A percentile compares a stretch with the other conserved stretches of the same genome.
These are phyloP conservation scores for Mormyrus lacerda DNA, from an alignment of 2,113 vertebrate genomes.

Conservation along the genomic window DNA sequence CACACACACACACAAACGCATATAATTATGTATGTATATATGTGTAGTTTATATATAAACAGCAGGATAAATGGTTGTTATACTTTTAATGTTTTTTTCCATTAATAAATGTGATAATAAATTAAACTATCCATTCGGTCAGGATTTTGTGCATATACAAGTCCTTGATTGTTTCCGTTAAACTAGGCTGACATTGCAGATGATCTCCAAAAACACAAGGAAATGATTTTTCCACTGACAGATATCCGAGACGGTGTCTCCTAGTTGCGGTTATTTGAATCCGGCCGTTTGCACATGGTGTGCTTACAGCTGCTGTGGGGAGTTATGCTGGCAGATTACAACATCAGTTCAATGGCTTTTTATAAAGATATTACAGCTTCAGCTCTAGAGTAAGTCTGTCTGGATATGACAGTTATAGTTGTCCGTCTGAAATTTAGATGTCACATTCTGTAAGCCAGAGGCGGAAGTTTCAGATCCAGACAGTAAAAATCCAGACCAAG, in stretches of 20 bases:
- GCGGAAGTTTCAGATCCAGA: background rate
- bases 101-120: background rate
- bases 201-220: background rate
- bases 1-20: background rate
- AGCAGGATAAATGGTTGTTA: background rate
- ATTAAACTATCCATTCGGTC: background rate
- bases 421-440: background rate
- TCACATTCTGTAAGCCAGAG: background rate
- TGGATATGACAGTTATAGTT: background rate
- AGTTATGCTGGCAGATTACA: background rate
- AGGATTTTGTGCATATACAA: background rate
- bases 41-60: background rate
- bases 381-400: background rate
- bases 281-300: background rate
- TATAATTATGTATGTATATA: background rate
- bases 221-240: slow-evolving; percentile 9
- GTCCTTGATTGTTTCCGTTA: background rate
- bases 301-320: slow-evolving; percentile 10
- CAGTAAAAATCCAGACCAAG: background rate
- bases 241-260: background rate
- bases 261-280: background rate
- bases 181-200: background rate
- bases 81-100: background rate
- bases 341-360: background rate
- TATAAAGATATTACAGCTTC: background rate